A percentile compares a stretch with the other conserved stretches of the same genome.
phyloP scores from a whole-genome alignment of 2,113 vertebrate species.

The Scopus umbretta region DNA sequence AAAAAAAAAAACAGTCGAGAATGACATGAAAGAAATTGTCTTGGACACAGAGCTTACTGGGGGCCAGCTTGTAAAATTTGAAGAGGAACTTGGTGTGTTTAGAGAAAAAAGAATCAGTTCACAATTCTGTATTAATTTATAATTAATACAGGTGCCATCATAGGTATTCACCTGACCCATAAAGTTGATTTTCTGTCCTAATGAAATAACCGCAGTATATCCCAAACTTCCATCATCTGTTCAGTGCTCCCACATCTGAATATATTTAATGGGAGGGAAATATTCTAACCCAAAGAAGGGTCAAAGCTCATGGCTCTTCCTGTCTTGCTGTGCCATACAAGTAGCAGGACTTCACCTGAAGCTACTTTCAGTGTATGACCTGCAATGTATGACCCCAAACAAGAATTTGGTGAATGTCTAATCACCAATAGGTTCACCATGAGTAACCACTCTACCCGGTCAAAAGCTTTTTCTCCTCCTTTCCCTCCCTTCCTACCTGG shows the following conservation, averaged over 20 bases:
- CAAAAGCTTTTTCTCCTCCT: background rate
- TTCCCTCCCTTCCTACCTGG: background rate
- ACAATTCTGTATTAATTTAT: background rate
- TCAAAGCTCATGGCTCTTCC: background rate
- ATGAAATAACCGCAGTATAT: background rate
- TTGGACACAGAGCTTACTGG: background rate
- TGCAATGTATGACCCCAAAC: background rate
- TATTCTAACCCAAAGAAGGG: background rate
- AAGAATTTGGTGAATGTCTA: background rate
- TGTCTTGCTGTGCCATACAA: background rate
- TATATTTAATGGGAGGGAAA: background rate
- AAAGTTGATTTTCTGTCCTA: background rate
- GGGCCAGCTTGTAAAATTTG: background rate
- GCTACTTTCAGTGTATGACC: background rate
- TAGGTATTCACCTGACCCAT: background rate
- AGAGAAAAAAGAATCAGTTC: background rate
- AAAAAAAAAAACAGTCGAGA: background rate
- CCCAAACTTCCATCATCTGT: background rate
- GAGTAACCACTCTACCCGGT: background rate
- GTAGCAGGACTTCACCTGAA: background rate
- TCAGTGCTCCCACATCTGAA: background rate
- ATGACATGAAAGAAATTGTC: background rate
- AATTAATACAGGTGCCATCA: background rate
- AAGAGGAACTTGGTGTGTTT: background rate
- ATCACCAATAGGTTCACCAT: background rate